Base-by-base conservation (phyloP, 2,113 vertebrate species). In the Spheniscus mendiculus region DNA sequence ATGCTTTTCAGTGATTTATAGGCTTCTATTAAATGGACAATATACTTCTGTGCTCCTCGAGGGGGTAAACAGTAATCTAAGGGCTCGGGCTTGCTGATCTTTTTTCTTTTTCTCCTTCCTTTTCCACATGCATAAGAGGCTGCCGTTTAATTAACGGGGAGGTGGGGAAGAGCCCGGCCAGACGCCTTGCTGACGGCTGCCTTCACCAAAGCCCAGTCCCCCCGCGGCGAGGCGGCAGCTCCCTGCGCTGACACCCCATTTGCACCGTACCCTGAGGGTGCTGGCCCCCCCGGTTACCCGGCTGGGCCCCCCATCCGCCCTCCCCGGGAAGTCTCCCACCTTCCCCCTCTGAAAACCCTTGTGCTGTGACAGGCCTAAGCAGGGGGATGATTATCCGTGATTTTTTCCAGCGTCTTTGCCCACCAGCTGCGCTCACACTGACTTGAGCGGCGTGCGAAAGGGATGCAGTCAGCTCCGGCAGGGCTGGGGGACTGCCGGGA, bases 1-100 rank as follows among this genome's bases (percentile, higher is more conserved):
- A 97, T 94, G 96, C 89, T 98, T 97, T 95, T 78, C 93, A 91
- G 89, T 97, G 96, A 98, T 97, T 97, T 97, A 97, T 96, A 95
- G 95, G 96, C 91, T 94, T 95, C 94, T 97, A 96, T 98, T 97
- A 97, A 98, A 98, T 40, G 95, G 95, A 96, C 96, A 96, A 97
- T 98, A 98, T 98, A 97, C 96, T 97, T 95, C 95, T 95, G 90
- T 95, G 93, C 81, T 96, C 93, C 96, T 97, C 38, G 58, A 93
- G 94, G 97, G 95, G 91, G 91, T 95, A 94, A 96, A 94, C 89
- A 95, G 84, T 49, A 88, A 96, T 93, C 96, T 90, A 73, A 97
- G 44, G 67, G 76, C 79, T 96, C 1, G 44, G 40, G 67, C 47
- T 95, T 53, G 86, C 78, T 12, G 85, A 77, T 94, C 61, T 89